Base-by-base conservation (phyloP, 2,888 invertebrate genomes). In the Polyploca ridens region DNA sequence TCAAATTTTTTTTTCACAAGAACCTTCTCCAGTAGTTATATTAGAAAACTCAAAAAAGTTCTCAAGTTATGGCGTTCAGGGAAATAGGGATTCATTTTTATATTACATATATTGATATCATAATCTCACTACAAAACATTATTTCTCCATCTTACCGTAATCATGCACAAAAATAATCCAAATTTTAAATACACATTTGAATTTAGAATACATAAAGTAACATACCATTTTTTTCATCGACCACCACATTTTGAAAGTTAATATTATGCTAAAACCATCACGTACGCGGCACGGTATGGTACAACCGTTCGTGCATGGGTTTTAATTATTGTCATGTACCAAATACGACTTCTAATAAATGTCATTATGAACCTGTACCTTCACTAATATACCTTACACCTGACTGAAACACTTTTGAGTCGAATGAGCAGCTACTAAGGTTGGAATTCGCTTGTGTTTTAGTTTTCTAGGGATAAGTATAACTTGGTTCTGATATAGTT, bases 261-360 rank as follows among this genome's bases (percentile, higher is more conserved):
- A 91, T 90, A 90, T 88, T 90, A 91, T 90, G 90, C 88, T 86
- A 87, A 89, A 84, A 78, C 75, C 77, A 69, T 74, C 85, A 89
- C 89, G 90, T 90, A 83, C 90, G 81, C 69, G 91, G 93, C 74
- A 93, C 93, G 85, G 91, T 88, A 76, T 90, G 93, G 93, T 88
- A 93, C 93, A 79, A 78, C 70, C 76, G 79, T 93, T 93, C 93
- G 93, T 93, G 93, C 93, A 93, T 93, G 87, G 89, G 87, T 93
- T 93, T 93, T 93, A 93, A 93, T 93, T 93, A 93, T 93, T 91
- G 85, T 91, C 93, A 93, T 93, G 93, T 93, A 93, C 91, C 88
- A 86, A 90, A 93, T 92, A 91, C 91, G 90, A 82, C 88, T 90
- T 86, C 91, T 93, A 93, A 93, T 93, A 93, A 93, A 93, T 93